Base-by-base conservation (phyloP, 2,797 vertebrate genomes). In the Chaunax sp. region DNA sequence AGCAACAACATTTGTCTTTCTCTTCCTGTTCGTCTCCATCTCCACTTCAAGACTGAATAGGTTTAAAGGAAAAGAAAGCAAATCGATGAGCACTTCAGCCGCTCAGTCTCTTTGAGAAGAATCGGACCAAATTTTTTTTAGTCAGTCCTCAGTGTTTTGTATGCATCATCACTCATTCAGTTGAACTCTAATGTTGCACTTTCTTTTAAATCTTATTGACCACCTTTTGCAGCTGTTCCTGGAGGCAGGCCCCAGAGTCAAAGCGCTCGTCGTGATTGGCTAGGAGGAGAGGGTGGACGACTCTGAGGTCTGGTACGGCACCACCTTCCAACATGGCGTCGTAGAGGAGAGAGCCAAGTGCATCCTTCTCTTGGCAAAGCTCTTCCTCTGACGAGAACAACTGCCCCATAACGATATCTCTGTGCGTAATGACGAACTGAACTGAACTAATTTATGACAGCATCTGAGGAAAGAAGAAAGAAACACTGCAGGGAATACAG, bases 191-290 rank as follows among this genome's bases (percentile, higher is more conserved):
- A n/a, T n/a, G n/a, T n/a, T n/a, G n/a, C 30, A 11, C 23, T 43
- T 45, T 53, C 3, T 53, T 44, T 30, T 2, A 35, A 60, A 26
- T 13, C 12, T 54, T 13, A 35, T 38, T 33, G n/a, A n/a, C n/a
- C 14, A 90, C 90, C 83, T 89, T 77, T 26, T 52, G 61, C 41
- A 93, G 81, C 9, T 89, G 84, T 41, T 86, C 63, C 72, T 87
- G 81, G 38, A 90, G 78, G 49, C 72, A 15, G 50, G 57, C 19
- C 44, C 56, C 44, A 18, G 86, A 71, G 37, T 73, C 67, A 1
- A 22, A 47, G 19, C 59, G 37, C 30, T 74, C 74, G 0, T 54
- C 47, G 0, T 69, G 73, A 67, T 44, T 76, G 73, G 79, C 30
- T 2, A 89, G 35, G 45, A 88, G 68, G n/a, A 80, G 62, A 35